Conservation (phyloP, 2,888 invertebrate species). For the Himalopsyche tibetana region DNA sequence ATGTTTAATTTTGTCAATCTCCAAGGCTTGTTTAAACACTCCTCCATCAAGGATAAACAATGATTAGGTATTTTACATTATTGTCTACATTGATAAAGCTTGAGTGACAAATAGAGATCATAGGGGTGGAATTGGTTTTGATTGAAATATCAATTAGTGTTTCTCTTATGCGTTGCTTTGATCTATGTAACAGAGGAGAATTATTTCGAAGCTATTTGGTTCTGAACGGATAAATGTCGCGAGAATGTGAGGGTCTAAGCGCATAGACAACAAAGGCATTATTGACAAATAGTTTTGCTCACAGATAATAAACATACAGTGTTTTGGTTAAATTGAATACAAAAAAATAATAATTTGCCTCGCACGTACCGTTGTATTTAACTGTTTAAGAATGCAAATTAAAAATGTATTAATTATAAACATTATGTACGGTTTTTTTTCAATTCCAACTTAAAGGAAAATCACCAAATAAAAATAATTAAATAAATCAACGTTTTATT, state of each 20-base stretch:
- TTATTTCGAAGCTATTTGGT: neutral
- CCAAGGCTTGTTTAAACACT: neutral
- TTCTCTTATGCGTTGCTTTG: slow-evolving; percentile 8
- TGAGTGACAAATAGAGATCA: slow-evolving; percentile 34
- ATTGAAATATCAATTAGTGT: slow-evolving; percentile 16
- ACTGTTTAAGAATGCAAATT: too few relatives aligned
- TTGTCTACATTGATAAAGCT: neutral
- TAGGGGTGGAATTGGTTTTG: slow-evolving; percentile 9
- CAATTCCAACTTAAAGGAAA: too few relatives aligned
- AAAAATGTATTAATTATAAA: too few relatives aligned
- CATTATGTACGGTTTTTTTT: too few relatives aligned
- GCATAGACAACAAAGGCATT: neutral
- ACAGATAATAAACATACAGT: too few relatives aligned
- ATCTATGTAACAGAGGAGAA: neutral
- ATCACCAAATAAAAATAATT: too few relatives aligned
- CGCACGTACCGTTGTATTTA: too few relatives aligned
- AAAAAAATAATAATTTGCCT: too few relatives aligned
- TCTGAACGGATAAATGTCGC: slow-evolving; percentile 4
- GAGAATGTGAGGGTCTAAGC: neutral
- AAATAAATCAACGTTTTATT: too few relatives aligned
- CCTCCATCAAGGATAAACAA: neutral
- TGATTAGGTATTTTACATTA: slow-evolving; percentile 1
- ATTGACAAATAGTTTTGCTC: neutral
- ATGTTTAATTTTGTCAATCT: neutral
- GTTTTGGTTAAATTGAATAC: too few relatives aligned